Base-by-base conservation (phyloP, 1,140 invertebrate genomes). In the Solenopsis invicta region DNA sequence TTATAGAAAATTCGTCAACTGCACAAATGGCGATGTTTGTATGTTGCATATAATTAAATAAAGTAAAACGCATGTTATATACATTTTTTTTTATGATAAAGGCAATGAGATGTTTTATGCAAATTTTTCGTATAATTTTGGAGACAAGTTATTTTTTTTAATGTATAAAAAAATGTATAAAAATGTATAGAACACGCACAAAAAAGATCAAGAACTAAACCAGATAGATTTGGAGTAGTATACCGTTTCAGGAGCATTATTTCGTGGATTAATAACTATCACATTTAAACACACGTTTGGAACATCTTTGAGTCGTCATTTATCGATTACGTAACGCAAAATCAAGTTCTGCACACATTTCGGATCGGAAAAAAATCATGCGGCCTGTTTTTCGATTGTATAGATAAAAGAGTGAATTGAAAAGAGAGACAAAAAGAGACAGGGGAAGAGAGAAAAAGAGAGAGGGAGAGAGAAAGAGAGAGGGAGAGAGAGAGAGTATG, bases 221-320 rank as follows among this genome's bases (percentile, higher is more conserved):
- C 8, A 72, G 69, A 50, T 29, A 4, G 48, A 50, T 66, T 9
- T 45, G 56, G 24, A 12, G 24, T 10, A 2, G 8, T 10, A 10
- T 18, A 34, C 5, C 4, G 12, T n/a, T 78, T 4, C 13, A 67
- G 64, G 2, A 18, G 6, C 13, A 16, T 0, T 21, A 59, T 52
- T 45, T 37, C 13, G 9, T 9, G 10, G 13, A 12, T 52, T 66
- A 21, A 24, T 52, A 16, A n/a, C 87, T 59, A 71, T 71, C 29
- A 45, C 29, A 72, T 69, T 90, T 59, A 71, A 89, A 89, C 72
- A 75, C 88, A 81, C 76, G 82, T 91, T 86, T 91, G 29, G 56
- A 82, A 86, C 2, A 78, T 80, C 72, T 86, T 90, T 88, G 82
- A 84, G 18, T 41, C 77, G 64, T 82, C 29, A 34, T 48, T 76